Evolutionary conservation across 2,888 invertebrate species (phyloP).

Genomic region (Chelonus formosanus): DNA sequence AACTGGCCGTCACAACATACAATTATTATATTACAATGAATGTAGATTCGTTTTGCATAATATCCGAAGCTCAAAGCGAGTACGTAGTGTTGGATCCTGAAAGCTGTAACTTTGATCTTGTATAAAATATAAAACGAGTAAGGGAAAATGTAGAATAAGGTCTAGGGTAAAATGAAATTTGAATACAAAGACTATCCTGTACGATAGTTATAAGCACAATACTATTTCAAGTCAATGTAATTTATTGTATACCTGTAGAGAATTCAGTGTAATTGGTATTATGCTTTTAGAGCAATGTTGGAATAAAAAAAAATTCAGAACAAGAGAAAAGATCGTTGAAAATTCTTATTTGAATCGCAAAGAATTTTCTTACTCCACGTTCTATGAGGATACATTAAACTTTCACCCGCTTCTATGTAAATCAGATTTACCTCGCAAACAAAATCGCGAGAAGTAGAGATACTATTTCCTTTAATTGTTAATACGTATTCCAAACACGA

Average conservation of each 20-base stretch:
- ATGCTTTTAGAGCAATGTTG: slow-evolving; percentile 4
- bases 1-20: too few species aligned
- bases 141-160: background rate
- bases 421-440: slow-evolving; percentile 39
- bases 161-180: slow-evolving; percentile 1
- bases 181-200: background rate
- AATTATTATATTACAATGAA: too few species aligned
- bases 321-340: slow-evolving; percentile 9
- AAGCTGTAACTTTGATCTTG: background rate
- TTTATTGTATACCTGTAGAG: slow-evolving; percentile 3
- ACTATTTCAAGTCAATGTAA: too few species aligned
- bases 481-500: slow-evolving; percentile 26
- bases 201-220: too few species aligned
- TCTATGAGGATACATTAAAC: slow-evolving; percentile 36
- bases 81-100: too few species aligned
- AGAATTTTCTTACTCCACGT: slow-evolving; percentile 18
- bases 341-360: slow-evolving; percentile 30
- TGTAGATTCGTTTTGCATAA: background rate
- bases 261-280: slow-evolving; percentile 5
- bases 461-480: slow-evolving; percentile 36
- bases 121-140: background rate
- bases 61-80: background rate
- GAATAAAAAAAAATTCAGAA: slow-evolving; percentile 6
- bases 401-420: slow-evolving; percentile 33
- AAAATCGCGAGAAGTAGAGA: slow-evolving; percentile 19